Evolutionary conservation across 2,888 invertebrate species (phyloP), one percentile per base, ranked within the genome.

Genomic region (Dioctria linearis): DNA sequence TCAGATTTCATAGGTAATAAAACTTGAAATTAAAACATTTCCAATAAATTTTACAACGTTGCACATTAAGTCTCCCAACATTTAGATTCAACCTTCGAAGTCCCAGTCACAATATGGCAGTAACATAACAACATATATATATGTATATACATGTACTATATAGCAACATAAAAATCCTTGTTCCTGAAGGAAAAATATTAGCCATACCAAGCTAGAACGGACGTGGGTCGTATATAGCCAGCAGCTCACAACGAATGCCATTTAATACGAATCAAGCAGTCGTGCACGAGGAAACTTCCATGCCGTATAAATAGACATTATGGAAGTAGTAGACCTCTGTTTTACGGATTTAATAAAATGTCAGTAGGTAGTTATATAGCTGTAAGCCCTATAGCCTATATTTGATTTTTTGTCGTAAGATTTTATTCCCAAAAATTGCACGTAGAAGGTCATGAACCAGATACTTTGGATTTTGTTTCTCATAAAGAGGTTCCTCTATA

Each of bases 321-420:
- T 43, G 46, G 76, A 13, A 61, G 46, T 54, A 43, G 4, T 57
- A 59, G 42, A 59, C 42, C 73, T 59, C 11, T 37, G 40, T 75
- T 75, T 75, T 59, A 59, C 59, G 76, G 63, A 76, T 63, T 76
- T 76, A 61, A 76, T 76, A 76, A 76, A 76, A 76, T 63, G 43
- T 4, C 37, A n/a, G 59, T 43, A 40, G 63, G 63, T 76, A 39
- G 46, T 46, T 25, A 25, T 25, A 25, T 25, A 25, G 25, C 25
- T 25, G 25, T 25, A 25, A 25, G 25, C 25, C 25, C 25, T 25
- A 25, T 25, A 46, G 76, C n/a, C 61, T 49, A 43, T 25, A 63
- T 76, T 43, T 46, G 76, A 63, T 76, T 76, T 75, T 71, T 59
- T 46, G 46, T 76, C 76, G 63, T 76, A 63, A 76, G 49, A n/a